Base-by-base conservation (phyloP, 2,797 vertebrate species). In the Danio kyathit region DNA sequence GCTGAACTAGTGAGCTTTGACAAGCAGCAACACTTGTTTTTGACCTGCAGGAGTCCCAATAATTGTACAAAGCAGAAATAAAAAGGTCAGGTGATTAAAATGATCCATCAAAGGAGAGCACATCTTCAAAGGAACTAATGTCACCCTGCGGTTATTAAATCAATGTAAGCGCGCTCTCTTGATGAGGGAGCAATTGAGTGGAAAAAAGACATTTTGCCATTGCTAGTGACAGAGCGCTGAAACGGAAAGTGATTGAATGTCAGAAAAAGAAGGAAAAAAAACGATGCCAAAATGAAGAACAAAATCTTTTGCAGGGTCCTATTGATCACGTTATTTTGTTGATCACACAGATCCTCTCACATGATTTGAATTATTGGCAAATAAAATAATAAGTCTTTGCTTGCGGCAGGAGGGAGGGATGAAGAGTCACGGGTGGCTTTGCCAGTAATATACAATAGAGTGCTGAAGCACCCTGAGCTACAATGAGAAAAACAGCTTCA, bases 151-250 rank as follows among this genome's bases (percentile, higher is more conserved):
- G 60, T 82, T 64, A 80, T 82, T 79, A 80, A 52, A 79, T 71
- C 59, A 72, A 78, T 82, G 72, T 74, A 66, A 64, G n/a, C 40
- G 16, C 10, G 29, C 76, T 80, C 16, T 70, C 16, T 48, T 73
- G 77, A 82, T 74, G 70, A 83, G 75, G 59, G 74, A 43, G 61
- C 38, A 76, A 60, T 61, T 81, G 83, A 77, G 52, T 40, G 70
- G 54, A 66, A 49, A 73, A 72, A 82, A 43, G 2, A 19, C 51
- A 29, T 10, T 65, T 17, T 38, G 52, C 71, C 49, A 66, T 49
- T 82, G 46, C 60, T 43, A 64, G 51, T 5, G n/a, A 38, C 41
- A 51, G n/a, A 56, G 40, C 54, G 43, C 40, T 61, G 51, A 66
- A 76, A 52, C 73, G 7, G 56, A 41, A 54, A 82, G 49, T 64